phyloP scores from a whole-genome alignment of 2,888 invertebrate genomes.

The Philereme transversata region DNA sequence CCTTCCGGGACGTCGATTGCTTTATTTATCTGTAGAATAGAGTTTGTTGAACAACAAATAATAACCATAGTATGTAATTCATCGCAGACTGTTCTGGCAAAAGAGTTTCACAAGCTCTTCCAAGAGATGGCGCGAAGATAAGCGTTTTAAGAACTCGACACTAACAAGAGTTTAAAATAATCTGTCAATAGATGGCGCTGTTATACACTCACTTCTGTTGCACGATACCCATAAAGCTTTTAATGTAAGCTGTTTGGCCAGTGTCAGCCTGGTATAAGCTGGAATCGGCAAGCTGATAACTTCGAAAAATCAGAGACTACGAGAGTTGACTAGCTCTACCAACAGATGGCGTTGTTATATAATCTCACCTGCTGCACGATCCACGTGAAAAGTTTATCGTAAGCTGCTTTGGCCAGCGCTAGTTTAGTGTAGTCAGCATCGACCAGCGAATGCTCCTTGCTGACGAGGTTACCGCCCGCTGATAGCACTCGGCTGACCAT shows the following conservation, averaged over 20 bases:
- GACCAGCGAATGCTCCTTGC: slow-evolving; percentile 93
- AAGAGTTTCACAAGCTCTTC: too few species aligned
- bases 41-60: too few species aligned
- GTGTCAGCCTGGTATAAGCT: background rate
- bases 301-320: background rate
- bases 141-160: background rate
- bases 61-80: too few species aligned
- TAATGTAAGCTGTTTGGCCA: background rate
- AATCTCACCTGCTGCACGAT: slow-evolving; percentile 88
- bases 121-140: too few species aligned
- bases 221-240: background rate
- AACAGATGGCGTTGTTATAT: slow-evolving; percentile 27
- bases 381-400: slow-evolving; percentile 97
- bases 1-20: slow-evolving; percentile 91
- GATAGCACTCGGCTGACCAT: slow-evolving; percentile 95
- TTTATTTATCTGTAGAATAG: slow-evolving; percentile 89
- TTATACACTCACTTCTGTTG: background rate
- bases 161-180: background rate
- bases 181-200: background rate
- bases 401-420: slow-evolving; percentile 97
- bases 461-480: slow-evolving; percentile 88
- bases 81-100: too few species aligned
- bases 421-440: slow-evolving; percentile 96
- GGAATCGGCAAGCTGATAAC: background rate
- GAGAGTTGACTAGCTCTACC: background rate